Evolutionary conservation across 2,113 vertebrate species (phyloP), one percentile per base, ranked within the genome.

Genomic region (Leiothrix lutea): DNA sequence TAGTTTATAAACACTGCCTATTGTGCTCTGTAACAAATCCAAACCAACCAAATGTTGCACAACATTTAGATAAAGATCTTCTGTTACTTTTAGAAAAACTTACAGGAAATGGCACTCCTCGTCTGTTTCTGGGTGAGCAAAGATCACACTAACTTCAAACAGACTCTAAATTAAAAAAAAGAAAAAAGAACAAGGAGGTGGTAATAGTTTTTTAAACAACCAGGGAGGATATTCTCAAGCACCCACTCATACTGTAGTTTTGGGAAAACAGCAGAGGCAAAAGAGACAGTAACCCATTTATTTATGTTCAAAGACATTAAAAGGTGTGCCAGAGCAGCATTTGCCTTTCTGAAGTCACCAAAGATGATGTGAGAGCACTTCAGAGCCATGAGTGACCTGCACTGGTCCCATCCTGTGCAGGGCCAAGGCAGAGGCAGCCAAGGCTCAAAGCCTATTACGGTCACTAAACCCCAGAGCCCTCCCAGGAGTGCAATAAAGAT

Each of bases 21-120:
- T 44, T 84, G n/a, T 64, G 72, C 75, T 86, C 65, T 90, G 85
- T 77, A 95, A 90, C 69, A 92, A 94, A 97, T 94, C 86, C 88
- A 86, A 74, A 95, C 80, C 72, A 94, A 97, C 73, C n/a, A n/a
- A 86, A 36, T 7, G 47, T 96, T 92, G 96, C 81, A 94, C 90
- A 95, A 96, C 56, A 77, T 38, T 94, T 71, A 92, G 94, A 97
- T 95, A 95, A 92, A 91, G 72, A 97, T 94, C 82, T 72, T 90
- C 51, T 91, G 79, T 88, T 97, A 92, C 92, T 97, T 96, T 95
- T 14, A 36, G 75, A 72, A 88, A 94, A 94, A 99, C 99, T 98
- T 98, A 99, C 99, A 99, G 98, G 97, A 99, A 99, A 97, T 98
- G 98, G 95, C 99, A 99, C 98, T 99, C 99, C 33, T 97, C 94